A percentile compares a stretch with the other conserved stretches of the same genome.
phyloP scores from a whole-genome alignment of 2,113 vertebrate genomes.

The Pogona vitticeps region DNA sequence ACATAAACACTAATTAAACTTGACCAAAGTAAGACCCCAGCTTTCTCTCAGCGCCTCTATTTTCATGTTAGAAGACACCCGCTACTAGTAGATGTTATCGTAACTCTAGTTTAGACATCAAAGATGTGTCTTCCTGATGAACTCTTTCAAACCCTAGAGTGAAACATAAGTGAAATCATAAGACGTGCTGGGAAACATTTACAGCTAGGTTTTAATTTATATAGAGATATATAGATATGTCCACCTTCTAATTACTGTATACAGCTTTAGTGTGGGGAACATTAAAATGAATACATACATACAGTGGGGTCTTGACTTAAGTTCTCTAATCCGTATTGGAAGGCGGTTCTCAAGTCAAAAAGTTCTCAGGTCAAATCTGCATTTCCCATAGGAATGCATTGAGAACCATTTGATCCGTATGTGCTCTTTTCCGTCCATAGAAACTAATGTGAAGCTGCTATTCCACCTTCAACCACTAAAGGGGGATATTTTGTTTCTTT shows the following conservation, averaged over 20 bases:
- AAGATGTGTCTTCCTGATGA: conserved; percentile 25
- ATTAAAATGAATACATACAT: background rate
- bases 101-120: background rate
- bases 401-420: no score
- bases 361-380: no score
- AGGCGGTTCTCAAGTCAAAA: no score
- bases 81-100: conserved; percentile 17
- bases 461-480: no score
- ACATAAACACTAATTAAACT: background rate
- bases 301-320: no score
- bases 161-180: background rate
- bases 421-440: no score
- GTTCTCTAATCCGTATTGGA: no score
- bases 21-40: conserved; percentile 7
- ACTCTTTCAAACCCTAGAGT: conserved; percentile 1
- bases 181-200: background rate
- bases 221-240: background rate
- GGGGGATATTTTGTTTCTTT: no score
- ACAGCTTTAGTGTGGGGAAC: background rate
- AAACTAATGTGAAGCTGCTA: no score
- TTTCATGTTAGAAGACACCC: background rate
- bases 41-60: background rate
- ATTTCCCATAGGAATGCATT: no score
- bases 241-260: background rate
- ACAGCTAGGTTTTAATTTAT: background rate